phyloP scores from a whole-genome alignment of 2,888 invertebrate genomes.

The Polietes domitor region DNA sequence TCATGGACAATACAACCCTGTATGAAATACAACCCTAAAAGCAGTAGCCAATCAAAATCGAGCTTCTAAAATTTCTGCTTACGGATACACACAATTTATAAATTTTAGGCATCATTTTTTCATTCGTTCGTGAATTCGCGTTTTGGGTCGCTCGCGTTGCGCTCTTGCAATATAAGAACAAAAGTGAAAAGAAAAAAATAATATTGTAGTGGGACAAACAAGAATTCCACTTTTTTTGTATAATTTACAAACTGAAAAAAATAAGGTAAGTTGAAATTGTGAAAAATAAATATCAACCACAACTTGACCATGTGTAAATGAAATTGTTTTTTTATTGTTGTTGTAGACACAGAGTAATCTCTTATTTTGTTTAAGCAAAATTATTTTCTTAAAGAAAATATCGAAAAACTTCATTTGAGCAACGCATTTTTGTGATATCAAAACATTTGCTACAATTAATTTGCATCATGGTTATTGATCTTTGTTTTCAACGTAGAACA shows the following conservation, averaged over 20 bases:
- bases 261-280: neutral
- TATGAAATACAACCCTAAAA: constrained; percentile 40
- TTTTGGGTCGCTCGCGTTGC: constrained; percentile 28
- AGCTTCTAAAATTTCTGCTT: constrained; percentile 68
- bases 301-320: too few species aligned
- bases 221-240: constrained; percentile 11
- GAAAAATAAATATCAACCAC: too few species aligned
- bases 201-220: constrained; percentile 1
- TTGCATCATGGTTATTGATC: too few species aligned
- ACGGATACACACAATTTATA: constrained; percentile 68
- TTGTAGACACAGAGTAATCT: too few species aligned
- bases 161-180: neutral
- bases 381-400: too few species aligned
- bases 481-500: too few species aligned
- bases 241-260: constrained; percentile 13
- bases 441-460: too few species aligned
- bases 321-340: too few species aligned
- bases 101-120: constrained; percentile 67
- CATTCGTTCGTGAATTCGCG: constrained; percentile 65
- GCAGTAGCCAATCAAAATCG: constrained; percentile 65
- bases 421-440: too few species aligned
- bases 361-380: too few species aligned
- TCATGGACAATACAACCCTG: too few species aligned
- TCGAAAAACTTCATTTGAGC: too few species aligned
- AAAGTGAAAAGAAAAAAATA: constrained; percentile 12